These are phyloP conservation scores for Heliothis subflexa DNA, from an alignment of 1,140 invertebrate species.

Conservation along the genomic window DNA sequence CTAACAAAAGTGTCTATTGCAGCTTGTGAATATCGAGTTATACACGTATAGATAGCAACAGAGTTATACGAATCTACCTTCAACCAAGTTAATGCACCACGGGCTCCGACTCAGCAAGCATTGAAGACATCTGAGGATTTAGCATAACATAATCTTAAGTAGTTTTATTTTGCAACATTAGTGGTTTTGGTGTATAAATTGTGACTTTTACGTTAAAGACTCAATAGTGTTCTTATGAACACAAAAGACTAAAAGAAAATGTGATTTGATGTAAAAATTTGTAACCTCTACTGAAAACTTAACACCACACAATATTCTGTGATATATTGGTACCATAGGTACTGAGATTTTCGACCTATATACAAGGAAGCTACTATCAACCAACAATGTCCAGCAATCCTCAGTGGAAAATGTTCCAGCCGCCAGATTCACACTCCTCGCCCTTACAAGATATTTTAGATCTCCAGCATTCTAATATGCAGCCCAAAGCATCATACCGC, in stretches of 20 bases:
- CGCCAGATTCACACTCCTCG: conserved; percentile 88
- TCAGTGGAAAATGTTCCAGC: conserved; percentile 97
- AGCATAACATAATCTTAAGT: conserved; percentile 78
- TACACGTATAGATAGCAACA: conserved; percentile 87
- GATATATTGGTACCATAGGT: conserved; percentile 78
- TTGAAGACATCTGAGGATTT: conserved; percentile 96
- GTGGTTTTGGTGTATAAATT: conserved; percentile 77
- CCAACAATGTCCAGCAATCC: conserved; percentile 93
- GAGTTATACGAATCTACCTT: conserved; percentile 59
- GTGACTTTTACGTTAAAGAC: conserved; percentile 68
- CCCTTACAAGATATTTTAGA: conserved; percentile 84
- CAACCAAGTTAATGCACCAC: conserved; percentile 75
- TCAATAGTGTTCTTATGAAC: conserved; percentile 66
- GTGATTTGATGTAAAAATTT: conserved; percentile 78
- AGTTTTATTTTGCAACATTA: conserved; percentile 76
- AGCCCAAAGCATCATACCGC: conserved; percentile 79
- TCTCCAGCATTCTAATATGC: conserved; percentile 82
- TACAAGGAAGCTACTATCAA: conserved; percentile 69
- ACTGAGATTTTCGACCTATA: conserved; percentile 80
- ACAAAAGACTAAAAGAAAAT: conserved; percentile 72
- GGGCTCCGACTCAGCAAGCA: conserved; percentile 94
- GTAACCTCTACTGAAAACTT: conserved; percentile 68
- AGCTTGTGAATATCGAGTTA: conserved; percentile 93
- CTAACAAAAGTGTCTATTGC: conserved; percentile 83
- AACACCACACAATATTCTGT: conserved; percentile 80